Conservation (phyloP, 2,113 vertebrate species). For the Brachypodius melanocephalos region DNA sequence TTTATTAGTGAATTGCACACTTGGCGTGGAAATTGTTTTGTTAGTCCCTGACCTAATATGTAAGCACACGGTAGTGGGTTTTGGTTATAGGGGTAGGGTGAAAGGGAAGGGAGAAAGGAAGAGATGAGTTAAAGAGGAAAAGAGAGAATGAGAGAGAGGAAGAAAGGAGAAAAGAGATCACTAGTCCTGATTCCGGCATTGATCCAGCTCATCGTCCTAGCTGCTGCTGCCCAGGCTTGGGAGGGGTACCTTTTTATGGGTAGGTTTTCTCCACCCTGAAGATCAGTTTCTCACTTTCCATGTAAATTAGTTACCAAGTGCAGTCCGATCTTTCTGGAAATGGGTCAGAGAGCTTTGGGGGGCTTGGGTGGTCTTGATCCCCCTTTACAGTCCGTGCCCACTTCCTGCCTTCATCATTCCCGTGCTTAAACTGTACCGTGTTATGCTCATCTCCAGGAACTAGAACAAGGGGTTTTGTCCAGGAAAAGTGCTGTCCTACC, state of each 20-base stretch:
- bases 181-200: background rate
- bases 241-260: background rate
- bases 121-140: background rate
- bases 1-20: background rate
- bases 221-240: background rate
- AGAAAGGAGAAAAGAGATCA: no score
- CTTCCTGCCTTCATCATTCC: background rate
- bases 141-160: background rate
- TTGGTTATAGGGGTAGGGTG: background rate
- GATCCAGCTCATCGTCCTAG: background rate
- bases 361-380: background rate
- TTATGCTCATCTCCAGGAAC: background rate
- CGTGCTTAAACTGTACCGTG: background rate
- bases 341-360: fast-evolving
- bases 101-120: background rate
- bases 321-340: background rate
- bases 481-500: background rate
- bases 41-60: background rate
- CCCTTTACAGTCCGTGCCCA: background rate
- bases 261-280: background rate
- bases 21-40: background rate
- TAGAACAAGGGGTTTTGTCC: background rate
- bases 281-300: background rate
- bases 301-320: background rate
- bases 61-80: background rate